A percentile compares a stretch with the other conserved stretches of the same genome.
Evolutionary conservation across 2,113 vertebrate species (phyloP).

Genomic region (Rhinolophus ferrumequinum): DNA sequence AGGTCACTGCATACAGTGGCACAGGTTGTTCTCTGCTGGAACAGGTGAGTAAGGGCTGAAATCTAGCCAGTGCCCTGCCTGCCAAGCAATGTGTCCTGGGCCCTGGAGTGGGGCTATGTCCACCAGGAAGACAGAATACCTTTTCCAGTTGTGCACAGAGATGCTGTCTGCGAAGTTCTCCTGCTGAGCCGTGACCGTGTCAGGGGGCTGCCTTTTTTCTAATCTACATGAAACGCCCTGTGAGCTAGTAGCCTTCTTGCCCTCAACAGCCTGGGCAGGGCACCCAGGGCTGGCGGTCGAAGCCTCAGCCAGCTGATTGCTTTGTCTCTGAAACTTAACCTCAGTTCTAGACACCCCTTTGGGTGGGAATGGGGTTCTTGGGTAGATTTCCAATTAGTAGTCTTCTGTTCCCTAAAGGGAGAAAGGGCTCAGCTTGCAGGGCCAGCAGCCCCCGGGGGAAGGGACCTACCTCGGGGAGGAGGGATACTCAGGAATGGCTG

Average conservation of each 20-base stretch:
- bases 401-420: background rate
- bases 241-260: background rate
- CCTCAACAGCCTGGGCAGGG: background rate
- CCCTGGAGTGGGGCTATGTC: background rate
- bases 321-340: background rate
- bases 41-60: conserved; percentile 63
- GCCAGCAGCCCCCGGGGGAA: background rate
- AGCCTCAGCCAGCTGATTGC: background rate
- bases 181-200: background rate
- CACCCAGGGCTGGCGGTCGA: background rate
- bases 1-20: background rate
- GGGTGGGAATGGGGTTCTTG: background rate
- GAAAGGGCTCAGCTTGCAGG: background rate
- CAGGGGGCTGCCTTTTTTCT: background rate
- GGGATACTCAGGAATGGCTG: background rate
- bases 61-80: background rate
- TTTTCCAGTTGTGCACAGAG: background rate
- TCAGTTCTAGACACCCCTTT: background rate
- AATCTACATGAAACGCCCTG: background rate
- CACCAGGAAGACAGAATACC: background rate
- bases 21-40: background rate
- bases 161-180: background rate
- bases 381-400: background rate
- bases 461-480: too few relatives aligned
- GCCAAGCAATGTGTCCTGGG: background rate